Base-by-base conservation (phyloP, 2,113 vertebrate species). In the Chinchilla lanigera region DNA sequence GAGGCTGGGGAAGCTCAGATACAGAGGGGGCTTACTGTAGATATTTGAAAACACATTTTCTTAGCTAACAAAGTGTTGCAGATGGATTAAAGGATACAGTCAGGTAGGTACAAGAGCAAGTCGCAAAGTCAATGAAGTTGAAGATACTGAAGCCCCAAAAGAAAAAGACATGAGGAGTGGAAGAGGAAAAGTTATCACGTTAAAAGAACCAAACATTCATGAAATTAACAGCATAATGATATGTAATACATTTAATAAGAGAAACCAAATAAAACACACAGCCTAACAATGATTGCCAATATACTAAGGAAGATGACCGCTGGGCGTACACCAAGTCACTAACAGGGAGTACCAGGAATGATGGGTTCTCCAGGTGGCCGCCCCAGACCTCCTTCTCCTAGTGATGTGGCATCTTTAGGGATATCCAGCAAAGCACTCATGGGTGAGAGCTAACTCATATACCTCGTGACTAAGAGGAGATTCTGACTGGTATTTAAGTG, bases 381-480 rank as follows among this genome's bases (percentile, higher is more conserved):
- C 3, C 33, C 35, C 14, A 26, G 24, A 2, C 13, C 38, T 16
- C 35, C 28, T 0, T 16, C 38, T 20, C 14, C 35, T 38, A 9
- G 47, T 13, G 16, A 6, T 12, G 10, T 41, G 28, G 14, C 3
- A 9, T 35, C 14, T 24, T 4, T n/a, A 82, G 20, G 38, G 52
- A 6, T 0, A 10, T 33, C 50, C 1, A 16, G 4, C 28, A 58
- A 56, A 90, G 2, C 2, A 19, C 1, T 24, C 9, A 35, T n/a
- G 10, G 19, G 38, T 30, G 4, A 65, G 22, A 35, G 14, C 20
- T 60, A 30, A 69, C 2, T 30, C 26, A 47, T 33, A 47, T 14
- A 0, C 10, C 22, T 50, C 4, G 20, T 8, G 33, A 24, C 26
- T 20, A 6, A 54, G 8, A 38, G 4, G 1, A 22, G 33, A 7